Conservation (phyloP, 2,888 invertebrate species). For the Gisinianus flammeolus region DNA sequence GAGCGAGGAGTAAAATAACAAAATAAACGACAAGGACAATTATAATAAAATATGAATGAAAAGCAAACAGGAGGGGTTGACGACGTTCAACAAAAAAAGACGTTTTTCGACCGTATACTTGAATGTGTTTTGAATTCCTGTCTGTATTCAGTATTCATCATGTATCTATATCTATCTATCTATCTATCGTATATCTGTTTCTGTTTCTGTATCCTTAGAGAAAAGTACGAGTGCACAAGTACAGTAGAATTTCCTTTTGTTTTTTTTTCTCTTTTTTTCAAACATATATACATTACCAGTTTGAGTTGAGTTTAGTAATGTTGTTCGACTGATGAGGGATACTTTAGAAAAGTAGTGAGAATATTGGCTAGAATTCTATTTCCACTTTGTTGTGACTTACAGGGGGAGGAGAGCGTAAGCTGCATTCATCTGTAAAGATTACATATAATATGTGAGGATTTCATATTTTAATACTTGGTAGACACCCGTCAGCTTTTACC, state of each 20-base stretch:
- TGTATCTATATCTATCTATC: too few species aligned
- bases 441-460: slow-evolving; percentile 32
- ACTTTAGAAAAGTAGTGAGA: slow-evolving; percentile 4
- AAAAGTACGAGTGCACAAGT: background rate
- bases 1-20: background rate
- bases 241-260: background rate
- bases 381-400: slow-evolving; percentile 3
- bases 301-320: too few species aligned
- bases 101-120: background rate
- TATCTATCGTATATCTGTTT: background rate
- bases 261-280: background rate
- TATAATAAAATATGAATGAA: slow-evolving; percentile 1
- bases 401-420: slow-evolving; percentile 23
- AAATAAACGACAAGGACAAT: slow-evolving; percentile 17
- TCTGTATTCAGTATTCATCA: background rate
- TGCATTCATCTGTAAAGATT: slow-evolving; percentile 15
- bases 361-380: background rate
- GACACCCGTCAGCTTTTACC: slow-evolving; percentile 1
- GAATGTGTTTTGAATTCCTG: background rate
- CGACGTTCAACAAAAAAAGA: background rate
- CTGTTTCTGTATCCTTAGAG: too few species aligned
- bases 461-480: slow-evolving; percentile 22
- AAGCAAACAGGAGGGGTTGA: background rate
- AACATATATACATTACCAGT: background rate
- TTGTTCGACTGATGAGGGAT: too few species aligned